Evolutionary conservation across 1,140 invertebrate genomes (phyloP), one percentile per base, ranked within the genome.

Genomic region (Drosophila tristis): DNA sequence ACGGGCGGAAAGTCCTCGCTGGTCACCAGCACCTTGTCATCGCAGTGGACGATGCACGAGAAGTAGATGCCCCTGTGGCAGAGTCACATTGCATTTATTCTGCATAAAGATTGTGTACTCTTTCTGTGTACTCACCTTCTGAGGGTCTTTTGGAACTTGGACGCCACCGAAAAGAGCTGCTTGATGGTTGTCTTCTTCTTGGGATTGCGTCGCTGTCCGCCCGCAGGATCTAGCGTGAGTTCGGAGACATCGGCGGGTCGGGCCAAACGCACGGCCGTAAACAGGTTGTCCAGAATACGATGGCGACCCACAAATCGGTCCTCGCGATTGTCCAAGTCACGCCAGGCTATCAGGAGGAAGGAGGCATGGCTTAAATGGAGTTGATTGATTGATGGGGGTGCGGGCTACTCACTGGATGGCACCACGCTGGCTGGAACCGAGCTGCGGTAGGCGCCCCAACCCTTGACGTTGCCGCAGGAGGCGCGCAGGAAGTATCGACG

Each of bases 1-100:
- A 98, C 97, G 4, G 98, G 98, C 44, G 99, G 93, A 92, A 98
- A 98, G 76, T 99, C 98, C 93, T 99, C 98, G 87, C 97, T 98
- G 3, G 98, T 99, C 8, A 99, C 97, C 57, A 99, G 93, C 29
- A 99, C 95, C 91, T 97, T 98, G 91, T 99, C 98, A 84, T 99
- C 98, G 92, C 97, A 96, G 93, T 98, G 98, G 1, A 99, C 93
- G 20, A 99, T 94, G 90, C 97, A 98, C 0, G 97, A 96, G 29
- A 99, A 93, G 91, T 98, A 99, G 0, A 98, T 96, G 13, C 98
- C 98, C 55, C 82, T 98, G 49, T 68, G 20, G 7, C 29, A 15
- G 16, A 13, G 0, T 6, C 2, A 5, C 0, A 50, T 47, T 3
- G 5, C 1, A 1, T 26, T 13, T 6, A 23, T 7, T 9, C 59